phyloP scores from a whole-genome alignment of 2,113 vertebrate species.

The Paralichthys olivaceus region DNA sequence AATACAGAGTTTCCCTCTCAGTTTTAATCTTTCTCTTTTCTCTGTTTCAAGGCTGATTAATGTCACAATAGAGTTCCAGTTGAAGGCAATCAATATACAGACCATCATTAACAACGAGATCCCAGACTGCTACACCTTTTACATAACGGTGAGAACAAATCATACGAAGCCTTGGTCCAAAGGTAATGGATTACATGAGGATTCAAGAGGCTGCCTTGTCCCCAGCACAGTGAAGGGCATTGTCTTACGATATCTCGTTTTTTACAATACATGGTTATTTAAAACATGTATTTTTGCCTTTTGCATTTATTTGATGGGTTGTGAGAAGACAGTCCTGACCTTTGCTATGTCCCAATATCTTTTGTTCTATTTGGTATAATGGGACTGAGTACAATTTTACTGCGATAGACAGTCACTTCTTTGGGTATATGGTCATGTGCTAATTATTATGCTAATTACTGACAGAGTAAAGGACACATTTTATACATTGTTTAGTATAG shows the following conservation, averaged over 20 bases:
- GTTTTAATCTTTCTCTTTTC: neutral
- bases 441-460: neutral
- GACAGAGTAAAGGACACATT: neutral
- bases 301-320: too few relatives aligned
- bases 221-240: too few relatives aligned
- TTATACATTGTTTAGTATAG: neutral
- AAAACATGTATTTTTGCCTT: too few relatives aligned
- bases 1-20: neutral
- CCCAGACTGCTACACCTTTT: constrained; percentile 96
- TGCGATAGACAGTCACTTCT: too few relatives aligned
- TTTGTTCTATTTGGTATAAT: neutral
- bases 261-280: too few relatives aligned
- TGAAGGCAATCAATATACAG: constrained; percentile 96
- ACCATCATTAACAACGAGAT: constrained; percentile 96
- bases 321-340: neutral
- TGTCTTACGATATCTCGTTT: too few relatives aligned
- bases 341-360: neutral
- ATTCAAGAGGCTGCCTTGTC: neutral
- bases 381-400: neutral
- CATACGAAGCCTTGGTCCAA: neutral
- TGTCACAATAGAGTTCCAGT: constrained; percentile 91
- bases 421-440: neutral
- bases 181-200: neutral
- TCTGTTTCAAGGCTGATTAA: constrained; percentile 86
- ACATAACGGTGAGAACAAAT: constrained; percentile 84